phyloP scores from a whole-genome alignment of 2,888 invertebrate species.

The Apamea anceps region DNA sequence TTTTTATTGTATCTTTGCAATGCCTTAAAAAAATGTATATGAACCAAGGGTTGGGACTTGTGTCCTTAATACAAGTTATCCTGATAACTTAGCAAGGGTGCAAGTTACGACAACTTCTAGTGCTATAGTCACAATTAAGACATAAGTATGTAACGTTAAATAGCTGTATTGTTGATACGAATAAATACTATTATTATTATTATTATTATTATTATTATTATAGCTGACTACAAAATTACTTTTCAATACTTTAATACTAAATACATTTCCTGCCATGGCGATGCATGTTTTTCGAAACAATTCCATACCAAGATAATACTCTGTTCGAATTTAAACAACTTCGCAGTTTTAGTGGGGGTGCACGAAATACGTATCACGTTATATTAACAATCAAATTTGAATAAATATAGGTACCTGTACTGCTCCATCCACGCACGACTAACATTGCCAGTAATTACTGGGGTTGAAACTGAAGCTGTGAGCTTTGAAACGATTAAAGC shows the following conservation, averaged over 20 bases:
- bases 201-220: no score
- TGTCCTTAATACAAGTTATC: no score
- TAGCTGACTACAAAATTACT: background rate
- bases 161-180: no score
- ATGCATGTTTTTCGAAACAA: background rate
- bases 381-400: slow-evolving; percentile 73
- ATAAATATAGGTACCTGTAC: slow-evolving; percentile 66
- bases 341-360: slow-evolving; percentile 55
- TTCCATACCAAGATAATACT: background rate
- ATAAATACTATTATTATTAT: no score
- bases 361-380: slow-evolving; percentile 67
- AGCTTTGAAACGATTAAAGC: slow-evolving; percentile 26
- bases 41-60: no score
- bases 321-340: slow-evolving; percentile 45
- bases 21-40: no score
- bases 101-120: no score
- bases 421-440: slow-evolving; percentile 42
- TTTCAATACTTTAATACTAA: background rate
- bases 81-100: no score
- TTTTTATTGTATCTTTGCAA: no score
- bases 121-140: no score
- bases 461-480: slow-evolving; percentile 17
- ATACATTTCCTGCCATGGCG: background rate
- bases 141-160: no score
- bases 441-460: slow-evolving; percentile 49